Percentiles rank a stretch among this genome's conserved stretches.
These are phyloP conservation scores for Tribolium castaneum DNA, from an alignment of 1,140 invertebrate species.

Conservation along the genomic window DNA sequence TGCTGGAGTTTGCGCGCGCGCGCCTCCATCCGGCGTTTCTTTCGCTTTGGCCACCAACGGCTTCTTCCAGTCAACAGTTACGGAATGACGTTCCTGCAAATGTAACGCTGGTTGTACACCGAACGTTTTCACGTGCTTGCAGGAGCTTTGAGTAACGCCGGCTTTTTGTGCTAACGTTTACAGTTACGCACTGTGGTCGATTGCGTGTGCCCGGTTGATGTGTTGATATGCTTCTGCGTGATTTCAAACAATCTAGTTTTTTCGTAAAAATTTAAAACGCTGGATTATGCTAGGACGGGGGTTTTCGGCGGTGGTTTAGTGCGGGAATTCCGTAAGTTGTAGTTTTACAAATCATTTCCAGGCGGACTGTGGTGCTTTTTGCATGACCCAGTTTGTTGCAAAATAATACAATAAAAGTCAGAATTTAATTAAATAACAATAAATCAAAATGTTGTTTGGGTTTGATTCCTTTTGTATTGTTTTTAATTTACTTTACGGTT, in stretches of 20 bases:
- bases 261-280: background rate
- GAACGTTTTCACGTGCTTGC: conserved; percentile 8
- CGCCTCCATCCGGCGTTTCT: conserved; percentile 6
- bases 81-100: conserved; percentile 24
- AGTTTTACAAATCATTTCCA: background rate
- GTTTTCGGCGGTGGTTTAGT: background rate
- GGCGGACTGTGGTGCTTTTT: background rate
- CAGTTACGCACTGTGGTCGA: background rate
- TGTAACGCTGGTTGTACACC: background rate
- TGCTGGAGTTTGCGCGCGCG: conserved; percentile 36
- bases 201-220: background rate
- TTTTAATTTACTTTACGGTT: too few relatives aligned
- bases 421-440: too few relatives aligned
- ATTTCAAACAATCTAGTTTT: background rate
- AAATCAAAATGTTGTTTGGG: too few relatives aligned
- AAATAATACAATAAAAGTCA: background rate
- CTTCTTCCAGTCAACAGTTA: conserved; percentile 8
- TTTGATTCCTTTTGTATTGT: too few relatives aligned
- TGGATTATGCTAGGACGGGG: background rate
- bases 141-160: conserved; percentile 1
- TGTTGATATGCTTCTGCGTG: background rate
- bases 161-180: conserved; percentile 3
- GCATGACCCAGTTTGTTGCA: background rate
- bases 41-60: conserved; percentile 31
- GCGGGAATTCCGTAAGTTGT: background rate